phyloP scores from a whole-genome alignment of 2,113 vertebrate genomes.

The Indri indri region DNA sequence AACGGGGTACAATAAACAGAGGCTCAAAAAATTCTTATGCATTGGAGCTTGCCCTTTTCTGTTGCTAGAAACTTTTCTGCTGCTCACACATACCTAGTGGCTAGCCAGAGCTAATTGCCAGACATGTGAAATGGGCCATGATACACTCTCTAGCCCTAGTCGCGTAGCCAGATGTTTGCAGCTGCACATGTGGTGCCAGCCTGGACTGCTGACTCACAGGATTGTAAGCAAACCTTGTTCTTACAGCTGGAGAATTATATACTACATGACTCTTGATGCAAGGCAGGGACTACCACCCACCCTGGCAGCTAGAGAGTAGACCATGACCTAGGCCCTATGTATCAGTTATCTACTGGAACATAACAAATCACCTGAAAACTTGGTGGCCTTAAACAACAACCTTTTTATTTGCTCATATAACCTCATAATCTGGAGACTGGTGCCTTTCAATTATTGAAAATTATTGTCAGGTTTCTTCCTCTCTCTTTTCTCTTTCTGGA shows the following conservation, averaged over 20 bases:
- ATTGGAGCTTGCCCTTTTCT: neutral
- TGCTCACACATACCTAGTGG: neutral
- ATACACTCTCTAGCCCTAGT: neutral
- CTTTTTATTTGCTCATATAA: neutral
- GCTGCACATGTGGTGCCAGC: neutral
- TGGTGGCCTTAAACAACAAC: neutral
- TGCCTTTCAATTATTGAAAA: neutral
- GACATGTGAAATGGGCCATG: neutral
- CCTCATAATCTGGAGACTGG: neutral
- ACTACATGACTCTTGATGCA: neutral
- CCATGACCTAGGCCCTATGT: neutral
- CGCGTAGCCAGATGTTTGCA: neutral
- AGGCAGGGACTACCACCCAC: rapidly evolving
- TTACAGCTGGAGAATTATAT: neutral
- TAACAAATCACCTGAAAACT: neutral
- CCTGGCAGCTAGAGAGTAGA: neutral
- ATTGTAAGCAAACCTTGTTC: neutral
- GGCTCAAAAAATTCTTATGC: neutral
- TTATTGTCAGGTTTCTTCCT: neutral
- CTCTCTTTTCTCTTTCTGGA: neutral
- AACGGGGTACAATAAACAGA: neutral
- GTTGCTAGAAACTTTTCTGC: neutral
- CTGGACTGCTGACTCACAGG: neutral
- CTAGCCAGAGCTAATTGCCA: neutral
- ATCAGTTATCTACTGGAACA: neutral